Evolutionary conservation across 1,140 invertebrate genomes (phyloP), one percentile per base, ranked within the genome.

Genomic region (Temnothorax curvispinosus): DNA sequence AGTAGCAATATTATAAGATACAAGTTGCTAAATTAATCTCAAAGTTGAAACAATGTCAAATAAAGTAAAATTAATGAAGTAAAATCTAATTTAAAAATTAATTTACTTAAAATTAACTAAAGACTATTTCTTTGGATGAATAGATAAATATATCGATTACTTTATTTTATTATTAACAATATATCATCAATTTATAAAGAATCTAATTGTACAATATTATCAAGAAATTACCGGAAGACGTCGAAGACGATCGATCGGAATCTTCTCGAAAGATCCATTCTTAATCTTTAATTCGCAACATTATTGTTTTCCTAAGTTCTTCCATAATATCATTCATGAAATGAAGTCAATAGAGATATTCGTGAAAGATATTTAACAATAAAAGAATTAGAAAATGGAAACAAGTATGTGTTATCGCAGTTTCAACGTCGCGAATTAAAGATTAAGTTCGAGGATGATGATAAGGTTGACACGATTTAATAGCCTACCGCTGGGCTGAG

Each of bases 401-500:
- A 58, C 1, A 82, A 27, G 21, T 82, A 5, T 11, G 56, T 13
- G 4, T 7, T 11, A 2, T 54, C 5, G 8, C 1, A 75, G 4
- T 38, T 52, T 77, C 21, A 21, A 56, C 8, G 60, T 60, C 7
- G 6, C 13, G 27, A 35, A 44, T 32, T 54, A 47, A 44, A 67
- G 21, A 56, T 60, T 78, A 32, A 65, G 0, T n/a, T 27, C 18
- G 1, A 13, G 18, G 58, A 78, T 78, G 2, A 21, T 1, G 32
- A 77, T 21, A 38, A 27, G 7, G 13, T 15, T n/a, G 38, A n/a
- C 15, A 64, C 6, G 15, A 15, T 72, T 35, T 54, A 69, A 60
- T 5, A 15, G 69, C 97, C 98, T 96, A 98, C 98, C 96, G 97
- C 97, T 96, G 98, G 98, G 96, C 98, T 98, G 94, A 97, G 96